Percentiles rank a stretch among this genome's conserved stretches.
Conservation (phyloP, 2,888 invertebrate genomes). For the Apeira syringaria region DNA sequence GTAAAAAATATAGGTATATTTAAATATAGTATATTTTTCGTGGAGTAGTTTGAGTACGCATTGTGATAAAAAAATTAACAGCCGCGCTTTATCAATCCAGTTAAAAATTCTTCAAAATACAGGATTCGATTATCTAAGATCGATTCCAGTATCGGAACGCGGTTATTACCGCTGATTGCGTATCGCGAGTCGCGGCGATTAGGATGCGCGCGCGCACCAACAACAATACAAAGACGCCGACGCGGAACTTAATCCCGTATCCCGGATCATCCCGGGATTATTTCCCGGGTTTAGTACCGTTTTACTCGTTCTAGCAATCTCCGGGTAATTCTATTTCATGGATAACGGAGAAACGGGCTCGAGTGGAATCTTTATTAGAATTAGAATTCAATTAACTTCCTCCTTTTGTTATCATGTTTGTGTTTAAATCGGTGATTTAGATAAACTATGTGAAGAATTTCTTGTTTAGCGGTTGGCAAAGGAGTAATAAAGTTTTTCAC, state of each 20-base stretch:
- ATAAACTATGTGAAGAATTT: too few relatives aligned
- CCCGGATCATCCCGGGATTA: slow-evolving; percentile 8
- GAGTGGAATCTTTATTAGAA: slow-evolving; percentile 16
- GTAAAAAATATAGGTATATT: too few relatives aligned
- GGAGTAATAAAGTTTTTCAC: too few relatives aligned
- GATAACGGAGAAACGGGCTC: slow-evolving; percentile 8
- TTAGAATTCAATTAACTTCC: slow-evolving; percentile 12
- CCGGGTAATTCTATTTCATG: slow-evolving; percentile 18
- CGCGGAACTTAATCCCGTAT: slow-evolving; percentile 58
- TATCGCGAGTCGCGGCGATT: slow-evolving; percentile 55
- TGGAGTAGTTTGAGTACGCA: too few relatives aligned
- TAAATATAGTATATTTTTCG: too few relatives aligned
- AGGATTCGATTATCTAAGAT: slow-evolving; percentile 16
- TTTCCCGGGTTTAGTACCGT: slow-evolving; percentile 5
- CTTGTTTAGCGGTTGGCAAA: too few relatives aligned
- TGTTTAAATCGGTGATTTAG: too few relatives aligned
- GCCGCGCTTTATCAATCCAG: not conserved
- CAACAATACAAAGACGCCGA: slow-evolving; percentile 61
- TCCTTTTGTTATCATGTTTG: slow-evolving; percentile 10
- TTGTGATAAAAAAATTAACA: too few relatives aligned
- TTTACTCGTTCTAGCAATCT: slow-evolving; percentile 14
- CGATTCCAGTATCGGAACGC: slow-evolving; percentile 22
- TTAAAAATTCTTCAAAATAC: not conserved
- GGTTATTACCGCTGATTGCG: slow-evolving; percentile 58
- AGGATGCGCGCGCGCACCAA: slow-evolving; percentile 56